phyloP scores from a whole-genome alignment of 2,888 invertebrate species.

The Aethes cnicana region DNA sequence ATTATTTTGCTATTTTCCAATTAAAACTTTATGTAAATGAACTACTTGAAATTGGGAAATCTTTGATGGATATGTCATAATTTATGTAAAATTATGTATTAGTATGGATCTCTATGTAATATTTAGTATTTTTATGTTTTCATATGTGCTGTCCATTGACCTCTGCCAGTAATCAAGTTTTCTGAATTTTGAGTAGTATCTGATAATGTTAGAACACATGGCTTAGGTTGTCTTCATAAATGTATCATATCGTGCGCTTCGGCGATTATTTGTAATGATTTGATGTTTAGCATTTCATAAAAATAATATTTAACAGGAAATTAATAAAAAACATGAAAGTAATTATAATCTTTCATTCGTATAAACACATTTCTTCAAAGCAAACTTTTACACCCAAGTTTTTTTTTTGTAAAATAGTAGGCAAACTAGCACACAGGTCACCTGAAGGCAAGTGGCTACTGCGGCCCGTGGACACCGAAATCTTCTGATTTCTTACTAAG shows the following conservation, averaged over 20 bases:
- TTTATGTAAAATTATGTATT: no score
- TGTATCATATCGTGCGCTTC: constrained; percentile 42
- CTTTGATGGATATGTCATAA: no score
- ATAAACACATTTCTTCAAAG: no score
- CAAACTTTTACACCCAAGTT: no score
- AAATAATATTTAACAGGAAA: constrained; percentile 53
- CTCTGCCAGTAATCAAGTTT: constrained; percentile 8
- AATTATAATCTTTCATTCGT: constrained; percentile 18
- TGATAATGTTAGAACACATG: not conserved
- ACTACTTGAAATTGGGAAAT: constrained; percentile 27
- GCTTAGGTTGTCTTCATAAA: constrained; percentile 35
- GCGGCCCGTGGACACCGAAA: no score
- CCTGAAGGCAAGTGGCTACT: no score
- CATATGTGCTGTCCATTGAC: constrained; percentile 4
- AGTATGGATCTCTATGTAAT: not conserved
- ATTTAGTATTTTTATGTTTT: not conserved
- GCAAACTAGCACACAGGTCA: no score
- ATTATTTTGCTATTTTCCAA: constrained; percentile 7
- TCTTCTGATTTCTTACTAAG: no score
- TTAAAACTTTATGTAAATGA: constrained; percentile 9
- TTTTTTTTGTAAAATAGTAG: no score
- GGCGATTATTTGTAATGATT: constrained; percentile 55
- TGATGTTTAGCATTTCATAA: constrained; percentile 64
- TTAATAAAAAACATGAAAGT: constrained; percentile 43
- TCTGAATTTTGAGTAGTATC: constrained; percentile 23